These are phyloP conservation scores for Leucozona laternaria DNA, from an alignment of 2,888 invertebrate genomes.

Conservation along the genomic window DNA sequence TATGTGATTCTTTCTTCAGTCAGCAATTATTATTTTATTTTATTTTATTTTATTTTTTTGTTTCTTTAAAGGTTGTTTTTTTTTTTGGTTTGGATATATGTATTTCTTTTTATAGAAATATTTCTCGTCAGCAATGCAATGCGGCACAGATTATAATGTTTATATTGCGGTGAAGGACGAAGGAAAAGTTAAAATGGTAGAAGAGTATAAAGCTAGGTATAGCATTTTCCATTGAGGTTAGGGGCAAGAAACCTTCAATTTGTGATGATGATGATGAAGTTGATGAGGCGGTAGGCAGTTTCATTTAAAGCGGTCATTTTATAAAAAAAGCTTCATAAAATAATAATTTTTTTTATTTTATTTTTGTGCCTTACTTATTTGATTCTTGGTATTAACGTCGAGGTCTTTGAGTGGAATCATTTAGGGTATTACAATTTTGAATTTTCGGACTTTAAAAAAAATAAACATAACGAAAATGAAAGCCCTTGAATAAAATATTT, in stretches of 20 bases:
- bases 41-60: conserved; percentile 34
- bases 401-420: too few relatives aligned
- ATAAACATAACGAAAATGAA: too few relatives aligned
- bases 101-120: not conserved
- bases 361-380: not conserved
- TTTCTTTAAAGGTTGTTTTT: conserved; percentile 2
- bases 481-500: too few relatives aligned
- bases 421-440: too few relatives aligned
- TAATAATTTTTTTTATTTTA: not conserved
- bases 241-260: conserved; percentile 20
- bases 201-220: too few relatives aligned
- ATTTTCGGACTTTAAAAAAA: too few relatives aligned
- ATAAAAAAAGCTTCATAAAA: not conserved
- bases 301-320: not conserved
- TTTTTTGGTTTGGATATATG: not conserved
- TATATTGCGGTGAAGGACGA: conserved; percentile 29
- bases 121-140: conserved; percentile 29
- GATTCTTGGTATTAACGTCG: too few relatives aligned
- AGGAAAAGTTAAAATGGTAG: not conserved
- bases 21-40: conserved; percentile 54
- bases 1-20: conserved; percentile 56
- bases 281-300: conserved; percentile 1
- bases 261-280: conserved; percentile 2
- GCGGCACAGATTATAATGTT: not conserved
- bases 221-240: conserved; percentile 14